Evolutionary conservation across 2,113 vertebrate genomes (phyloP).

Genomic region (Anguilla japonica): DNA sequence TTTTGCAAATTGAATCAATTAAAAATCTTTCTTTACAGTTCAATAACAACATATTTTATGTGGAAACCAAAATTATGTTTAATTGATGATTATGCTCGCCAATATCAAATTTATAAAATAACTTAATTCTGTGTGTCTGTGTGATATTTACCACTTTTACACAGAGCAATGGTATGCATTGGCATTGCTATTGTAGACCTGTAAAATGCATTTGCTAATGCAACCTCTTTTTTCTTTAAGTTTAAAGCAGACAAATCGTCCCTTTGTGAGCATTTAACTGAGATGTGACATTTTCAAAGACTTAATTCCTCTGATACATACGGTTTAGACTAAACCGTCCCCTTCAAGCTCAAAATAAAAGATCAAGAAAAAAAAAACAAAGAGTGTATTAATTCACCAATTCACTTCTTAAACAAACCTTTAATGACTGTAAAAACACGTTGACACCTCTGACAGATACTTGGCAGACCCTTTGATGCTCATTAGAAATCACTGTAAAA

Average conservation of each 20-base stretch:
- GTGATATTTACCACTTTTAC: neutral
- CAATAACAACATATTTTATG: neutral
- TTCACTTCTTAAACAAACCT: constrained; percentile 21
- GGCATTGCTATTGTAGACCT: neutral
- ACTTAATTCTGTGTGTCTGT: neutral
- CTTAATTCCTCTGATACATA: constrained; percentile 15
- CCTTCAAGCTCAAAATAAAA: constrained; percentile 19
- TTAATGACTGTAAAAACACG: constrained; percentile 19
- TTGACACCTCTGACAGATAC: constrained; percentile 19
- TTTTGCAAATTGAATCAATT: no score
- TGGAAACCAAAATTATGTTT: neutral
- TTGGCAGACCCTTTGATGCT: constrained; percentile 15
- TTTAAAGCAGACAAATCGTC: constrained; percentile 25
- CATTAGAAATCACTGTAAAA: neutral
- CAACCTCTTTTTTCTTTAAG: neutral
- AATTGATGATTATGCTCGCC: neutral
- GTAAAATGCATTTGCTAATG: neutral
- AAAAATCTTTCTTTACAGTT: neutral
- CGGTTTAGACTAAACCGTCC: neutral
- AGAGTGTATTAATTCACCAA: constrained; percentile 3
- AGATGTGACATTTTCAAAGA: constrained; percentile 7
- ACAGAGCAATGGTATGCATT: neutral
- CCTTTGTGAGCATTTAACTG: constrained; percentile 10
- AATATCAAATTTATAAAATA: neutral
- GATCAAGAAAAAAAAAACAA: constrained; percentile 11